A percentile compares a stretch with the other conserved stretches of the same genome.
phyloP scores from a whole-genome alignment of 92 coral and sea anemone genomes.

The Muricea muricata region DNA sequence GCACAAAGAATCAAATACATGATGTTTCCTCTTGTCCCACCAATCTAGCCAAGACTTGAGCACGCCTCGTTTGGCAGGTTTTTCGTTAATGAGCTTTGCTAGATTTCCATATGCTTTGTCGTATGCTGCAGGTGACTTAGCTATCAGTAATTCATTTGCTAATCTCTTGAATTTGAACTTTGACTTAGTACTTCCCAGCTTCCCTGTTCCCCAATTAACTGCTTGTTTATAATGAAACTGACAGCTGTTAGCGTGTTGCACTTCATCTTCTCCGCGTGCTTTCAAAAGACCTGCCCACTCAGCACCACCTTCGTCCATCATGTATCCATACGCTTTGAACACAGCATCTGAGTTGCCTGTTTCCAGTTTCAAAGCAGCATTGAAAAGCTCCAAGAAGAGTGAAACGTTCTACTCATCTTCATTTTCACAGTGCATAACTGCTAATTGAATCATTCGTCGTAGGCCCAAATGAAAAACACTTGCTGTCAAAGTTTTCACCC shows the following conservation, averaged over 20 bases:
- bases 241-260: slow-evolving; percentile 27
- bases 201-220: slow-evolving; percentile 14
- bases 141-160: slow-evolving; percentile 6
- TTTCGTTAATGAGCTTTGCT: slow-evolving; percentile 25
- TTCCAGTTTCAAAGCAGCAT: not conserved
- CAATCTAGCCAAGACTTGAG: slow-evolving; percentile 47
- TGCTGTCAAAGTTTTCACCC: slow-evolving; percentile 21
- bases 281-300: slow-evolving; percentile 27
- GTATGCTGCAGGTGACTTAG: slow-evolving; percentile 9
- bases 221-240: slow-evolving; percentile 41
- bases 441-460: not conserved
- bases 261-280: slow-evolving; percentile 4
- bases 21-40: slow-evolving; percentile 49
- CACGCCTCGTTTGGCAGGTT: not conserved
- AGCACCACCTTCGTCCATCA: slow-evolving; percentile 48
- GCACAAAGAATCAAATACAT: slow-evolving; percentile 36
- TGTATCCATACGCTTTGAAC: slow-evolving; percentile 38
- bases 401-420: slow-evolving; percentile 8
- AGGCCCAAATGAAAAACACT: slow-evolving; percentile 34
- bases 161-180: slow-evolving; percentile 32
- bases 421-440: slow-evolving; percentile 19
- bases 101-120: slow-evolving; percentile 22
- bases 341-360: not conserved
- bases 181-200: not conserved
- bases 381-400: slow-evolving; percentile 19